Percentiles rank a stretch among this genome's conserved stretches.
phyloP scores from a whole-genome alignment of 2,113 vertebrate species.

The Cinclus cinclus region DNA sequence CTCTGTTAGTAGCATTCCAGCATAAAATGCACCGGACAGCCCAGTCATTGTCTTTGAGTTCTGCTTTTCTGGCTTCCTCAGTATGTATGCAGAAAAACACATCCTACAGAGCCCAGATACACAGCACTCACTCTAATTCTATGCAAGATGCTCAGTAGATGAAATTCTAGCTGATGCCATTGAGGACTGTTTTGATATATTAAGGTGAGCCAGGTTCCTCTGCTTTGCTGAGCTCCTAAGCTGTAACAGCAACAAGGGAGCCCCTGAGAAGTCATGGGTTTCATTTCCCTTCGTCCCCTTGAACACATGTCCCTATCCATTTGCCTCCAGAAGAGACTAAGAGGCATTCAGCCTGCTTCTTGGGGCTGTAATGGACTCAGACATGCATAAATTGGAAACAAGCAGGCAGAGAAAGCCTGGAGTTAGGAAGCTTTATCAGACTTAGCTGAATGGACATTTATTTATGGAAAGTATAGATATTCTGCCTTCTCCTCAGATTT shows the following conservation, averaged over 20 bases:
- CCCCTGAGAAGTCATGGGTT: background rate
- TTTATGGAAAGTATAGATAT: background rate
- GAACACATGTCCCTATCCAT: background rate
- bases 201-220: background rate
- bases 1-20: background rate
- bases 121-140: background rate
- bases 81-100: background rate
- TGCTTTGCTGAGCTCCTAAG: fast-evolving
- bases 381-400: background rate
- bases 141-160: background rate
- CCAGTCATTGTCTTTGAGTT: background rate
- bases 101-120: background rate
- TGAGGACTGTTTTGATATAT: background rate
- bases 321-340: background rate
- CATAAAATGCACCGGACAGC: background rate
- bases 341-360: background rate
- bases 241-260: background rate
- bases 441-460: background rate
- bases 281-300: background rate
- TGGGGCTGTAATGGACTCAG: background rate
- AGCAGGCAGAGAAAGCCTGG: background rate
- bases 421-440: background rate
- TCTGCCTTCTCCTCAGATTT: background rate
- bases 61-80: background rate
- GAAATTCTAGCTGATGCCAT: background rate